A percentile compares a stretch with the other conserved stretches of the same genome.
These are phyloP conservation scores for Eristalinus sepulchralis DNA, from an alignment of 2,888 invertebrate genomes.

Conservation along the genomic window DNA sequence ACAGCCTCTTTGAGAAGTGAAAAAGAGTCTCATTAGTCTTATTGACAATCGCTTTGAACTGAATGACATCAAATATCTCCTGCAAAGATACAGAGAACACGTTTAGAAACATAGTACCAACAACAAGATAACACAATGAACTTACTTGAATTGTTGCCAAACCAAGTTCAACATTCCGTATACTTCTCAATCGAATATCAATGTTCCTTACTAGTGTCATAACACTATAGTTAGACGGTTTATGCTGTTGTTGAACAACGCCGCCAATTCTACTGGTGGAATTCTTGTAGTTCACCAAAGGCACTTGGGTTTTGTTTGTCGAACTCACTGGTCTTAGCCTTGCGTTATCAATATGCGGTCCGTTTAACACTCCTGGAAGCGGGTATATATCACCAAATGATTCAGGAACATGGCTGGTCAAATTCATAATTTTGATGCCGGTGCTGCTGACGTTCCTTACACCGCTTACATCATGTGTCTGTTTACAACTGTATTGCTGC, in stretches of 20 bases:
- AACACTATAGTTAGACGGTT: slow-evolving; percentile 75
- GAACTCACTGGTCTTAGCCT: slow-evolving; percentile 8
- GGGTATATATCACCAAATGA: slow-evolving; percentile 14
- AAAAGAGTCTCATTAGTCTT: slow-evolving; percentile 74
- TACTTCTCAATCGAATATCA: slow-evolving; percentile 76
- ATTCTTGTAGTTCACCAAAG: slow-evolving; percentile 42
- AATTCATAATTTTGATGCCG: neutral
- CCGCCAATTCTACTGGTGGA: slow-evolving; percentile 2
- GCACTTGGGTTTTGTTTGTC: slow-evolving; percentile 50
- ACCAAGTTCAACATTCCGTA: slow-evolving; percentile 79
- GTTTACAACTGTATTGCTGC: slow-evolving; percentile 24
- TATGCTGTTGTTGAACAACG: slow-evolving; percentile 16
- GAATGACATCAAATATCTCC: slow-evolving; percentile 80
- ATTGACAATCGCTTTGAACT: slow-evolving; percentile 73
- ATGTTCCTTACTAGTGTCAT: slow-evolving; percentile 77
- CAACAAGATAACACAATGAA: neutral
- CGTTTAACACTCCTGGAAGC: slow-evolving; percentile 7
- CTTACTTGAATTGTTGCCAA: slow-evolving; percentile 79
- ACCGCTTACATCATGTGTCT: neutral
- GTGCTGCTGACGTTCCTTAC: neutral
- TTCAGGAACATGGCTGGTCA: slow-evolving; percentile 48
- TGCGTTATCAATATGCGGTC: neutral
- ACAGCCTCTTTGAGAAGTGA: slow-evolving; percentile 76
- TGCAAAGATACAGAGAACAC: slow-evolving; percentile 57
- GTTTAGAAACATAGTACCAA: neutral